Evolutionary conservation across 2,888 invertebrate genomes (phyloP).

Genomic region (Drosophila siamana): DNA sequence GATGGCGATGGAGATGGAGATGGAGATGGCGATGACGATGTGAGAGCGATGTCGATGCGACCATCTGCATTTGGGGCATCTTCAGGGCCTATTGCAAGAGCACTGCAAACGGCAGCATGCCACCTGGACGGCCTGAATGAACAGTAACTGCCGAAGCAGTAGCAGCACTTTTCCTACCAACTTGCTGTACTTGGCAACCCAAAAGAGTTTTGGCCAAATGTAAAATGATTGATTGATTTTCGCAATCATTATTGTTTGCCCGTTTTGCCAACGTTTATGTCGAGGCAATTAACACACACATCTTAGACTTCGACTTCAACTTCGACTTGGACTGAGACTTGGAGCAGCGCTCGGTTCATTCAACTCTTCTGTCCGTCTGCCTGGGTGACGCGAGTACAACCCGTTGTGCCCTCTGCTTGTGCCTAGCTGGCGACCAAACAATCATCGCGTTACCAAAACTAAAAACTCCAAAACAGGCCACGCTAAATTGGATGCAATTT

Average conservation of each 20-base stretch:
- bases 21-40: too few species aligned
- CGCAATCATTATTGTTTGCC: conserved; percentile 66
- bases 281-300: conserved; percentile 61
- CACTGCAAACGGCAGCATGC: conserved; percentile 2
- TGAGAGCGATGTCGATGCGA: conserved; percentile 20
- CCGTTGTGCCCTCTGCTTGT: conserved; percentile 23
- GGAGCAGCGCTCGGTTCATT: conserved; percentile 46
- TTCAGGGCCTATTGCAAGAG: conserved; percentile 12
- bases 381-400: conserved; percentile 14
- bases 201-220: conserved; percentile 48
- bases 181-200: conserved; percentile 45
- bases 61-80: conserved; percentile 33
- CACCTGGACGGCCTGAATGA: conserved; percentile 16
- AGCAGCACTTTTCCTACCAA: conserved; percentile 12
- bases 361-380: conserved; percentile 27
- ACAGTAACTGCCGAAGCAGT: neutral
- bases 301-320: conserved; percentile 26
- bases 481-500: conserved; percentile 12
- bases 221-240: conserved; percentile 76
- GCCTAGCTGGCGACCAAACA: neutral
- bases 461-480: conserved; percentile 20
- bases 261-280: conserved; percentile 62
- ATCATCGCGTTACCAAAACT: conserved; percentile 3
- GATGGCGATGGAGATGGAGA: too few species aligned
- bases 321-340: conserved; percentile 30